phyloP scores from a whole-genome alignment of 2,113 vertebrate species.

The Scomber scombrus region DNA sequence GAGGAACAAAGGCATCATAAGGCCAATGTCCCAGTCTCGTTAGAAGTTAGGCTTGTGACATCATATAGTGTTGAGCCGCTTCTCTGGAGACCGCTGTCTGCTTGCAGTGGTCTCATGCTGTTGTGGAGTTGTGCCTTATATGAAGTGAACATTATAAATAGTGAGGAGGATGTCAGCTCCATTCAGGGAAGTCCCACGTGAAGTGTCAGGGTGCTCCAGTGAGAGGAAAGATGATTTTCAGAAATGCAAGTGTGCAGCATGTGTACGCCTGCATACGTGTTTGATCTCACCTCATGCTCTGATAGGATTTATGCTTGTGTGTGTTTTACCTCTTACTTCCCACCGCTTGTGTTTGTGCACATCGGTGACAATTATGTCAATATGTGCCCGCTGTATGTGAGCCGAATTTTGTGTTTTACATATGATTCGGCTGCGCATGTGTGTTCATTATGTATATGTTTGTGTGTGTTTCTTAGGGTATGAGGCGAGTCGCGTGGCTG shows the following conservation, averaged over 20 bases:
- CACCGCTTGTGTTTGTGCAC: slow-evolving; percentile 36
- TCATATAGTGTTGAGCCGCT: slow-evolving; percentile 51
- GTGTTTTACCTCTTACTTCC: slow-evolving; percentile 34
- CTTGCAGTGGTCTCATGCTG: slow-evolving; percentile 59
- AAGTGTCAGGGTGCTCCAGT: slow-evolving; percentile 55
- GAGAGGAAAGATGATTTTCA: slow-evolving; percentile 56
- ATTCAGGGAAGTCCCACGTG: slow-evolving; percentile 61
- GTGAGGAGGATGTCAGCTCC: slow-evolving; percentile 63
- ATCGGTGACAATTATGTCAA: slow-evolving; percentile 53
- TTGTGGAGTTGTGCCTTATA: slow-evolving; percentile 51
- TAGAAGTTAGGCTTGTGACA: slow-evolving; percentile 58
- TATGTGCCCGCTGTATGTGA: slow-evolving; percentile 22
- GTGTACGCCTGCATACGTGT: slow-evolving; percentile 14
- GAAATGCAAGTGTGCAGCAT: slow-evolving; percentile 5
- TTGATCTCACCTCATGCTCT: slow-evolving; percentile 30
- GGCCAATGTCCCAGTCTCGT: slow-evolving; percentile 53
- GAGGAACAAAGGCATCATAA: slow-evolving; percentile 50
- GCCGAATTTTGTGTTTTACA: slow-evolving; percentile 37
- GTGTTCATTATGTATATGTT: neutral
- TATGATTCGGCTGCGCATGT: slow-evolving; percentile 11
- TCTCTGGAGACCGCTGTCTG: slow-evolving; percentile 67
- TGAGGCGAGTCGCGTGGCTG: slow-evolving; percentile 44
- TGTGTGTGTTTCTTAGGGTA: slow-evolving; percentile 46
- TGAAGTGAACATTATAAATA: slow-evolving; percentile 73
- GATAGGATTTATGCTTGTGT: slow-evolving; percentile 30